Conservation (phyloP, 2,113 vertebrate species). For the Ptilonorhynchus violaceus region DNA sequence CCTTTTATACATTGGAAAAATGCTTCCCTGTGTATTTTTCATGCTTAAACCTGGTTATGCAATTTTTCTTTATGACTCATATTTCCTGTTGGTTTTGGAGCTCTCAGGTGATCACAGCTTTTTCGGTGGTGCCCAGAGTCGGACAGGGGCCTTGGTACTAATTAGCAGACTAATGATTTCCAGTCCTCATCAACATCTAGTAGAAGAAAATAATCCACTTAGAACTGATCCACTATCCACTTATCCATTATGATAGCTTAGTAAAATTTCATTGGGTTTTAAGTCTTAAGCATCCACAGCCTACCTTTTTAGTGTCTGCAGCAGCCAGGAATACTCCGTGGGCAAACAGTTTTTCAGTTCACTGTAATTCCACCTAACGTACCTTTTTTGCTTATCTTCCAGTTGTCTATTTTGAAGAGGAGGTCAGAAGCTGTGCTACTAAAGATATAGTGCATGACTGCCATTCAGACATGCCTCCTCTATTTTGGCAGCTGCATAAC, state of each 20-base stretch:
- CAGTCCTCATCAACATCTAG: background rate
- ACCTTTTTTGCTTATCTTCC: background rate
- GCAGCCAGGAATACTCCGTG: background rate
- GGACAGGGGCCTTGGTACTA: background rate
- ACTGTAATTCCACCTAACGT: background rate
- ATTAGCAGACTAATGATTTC: background rate
- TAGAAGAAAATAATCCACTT: background rate
- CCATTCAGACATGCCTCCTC: background rate
- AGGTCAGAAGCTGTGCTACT: background rate
- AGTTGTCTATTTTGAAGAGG: background rate
- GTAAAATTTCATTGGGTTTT: background rate
- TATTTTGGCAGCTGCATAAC: background rate
- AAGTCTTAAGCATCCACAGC: background rate
- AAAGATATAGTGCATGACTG: background rate
- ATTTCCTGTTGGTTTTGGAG: background rate
- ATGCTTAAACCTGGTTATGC: background rate
- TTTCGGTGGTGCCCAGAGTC: background rate
- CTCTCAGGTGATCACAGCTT: background rate
- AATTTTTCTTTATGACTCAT: background rate
- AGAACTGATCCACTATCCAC: too few relatives aligned
- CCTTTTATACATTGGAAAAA: background rate
- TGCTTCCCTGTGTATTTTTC: background rate
- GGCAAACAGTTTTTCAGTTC: background rate
- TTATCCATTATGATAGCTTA: background rate
- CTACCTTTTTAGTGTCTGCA: background rate